Base-by-base conservation (phyloP, 37 sponge, comb jelly and placozoan species). In the Chondrilla cf. caribensis region DNA sequence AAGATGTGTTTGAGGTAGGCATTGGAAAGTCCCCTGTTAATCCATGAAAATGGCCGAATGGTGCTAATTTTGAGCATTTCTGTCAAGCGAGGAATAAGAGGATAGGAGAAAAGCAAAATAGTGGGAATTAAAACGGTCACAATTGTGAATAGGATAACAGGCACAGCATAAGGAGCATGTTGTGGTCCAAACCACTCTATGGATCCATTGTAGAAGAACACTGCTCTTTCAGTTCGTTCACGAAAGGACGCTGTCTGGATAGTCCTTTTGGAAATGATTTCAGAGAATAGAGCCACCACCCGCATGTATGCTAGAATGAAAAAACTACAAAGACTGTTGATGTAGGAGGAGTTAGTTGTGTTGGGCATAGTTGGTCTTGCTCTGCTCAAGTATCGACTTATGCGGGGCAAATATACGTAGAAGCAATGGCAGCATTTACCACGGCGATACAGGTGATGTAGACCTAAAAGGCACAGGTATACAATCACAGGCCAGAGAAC, bases 131-230 rank as follows among this genome's bases (percentile, higher is more conserved):
- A 14, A 5, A 73, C 41, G 9, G 44, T 40, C 15, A 73, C 44
- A 39, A 73, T 14, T 1, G 76, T 36, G 21, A 21, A 43, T 14
- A 73, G 41, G 22, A 73, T n/a, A 22, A 73, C 36, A 17, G 76
- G 76, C 41, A 42, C 76, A 73, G 44, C 76, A 73, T 73, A 73
- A n/a, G 41, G 44, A 43, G 44, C 41, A 42, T 73, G 76, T 2
- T 42, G 1, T 2, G 3, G 21, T 22, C 36, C 76, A 39, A 73
- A 73, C 41, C 41, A 73, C 1, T 37, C 24, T 1, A 24, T 43
- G 40, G 42, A 36, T 17, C 44, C 76, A 40, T 73, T 73, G 43
- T 40, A 73, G 1, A 18, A n/a, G 44, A 73, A 73, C 42, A 67
- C 68, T 1, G 24, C 44, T 39, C 25, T 73, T 42, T 38, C 43